Evolutionary conservation across 2,113 vertebrate species (phyloP).

Genomic region (Colinus virginianus): DNA sequence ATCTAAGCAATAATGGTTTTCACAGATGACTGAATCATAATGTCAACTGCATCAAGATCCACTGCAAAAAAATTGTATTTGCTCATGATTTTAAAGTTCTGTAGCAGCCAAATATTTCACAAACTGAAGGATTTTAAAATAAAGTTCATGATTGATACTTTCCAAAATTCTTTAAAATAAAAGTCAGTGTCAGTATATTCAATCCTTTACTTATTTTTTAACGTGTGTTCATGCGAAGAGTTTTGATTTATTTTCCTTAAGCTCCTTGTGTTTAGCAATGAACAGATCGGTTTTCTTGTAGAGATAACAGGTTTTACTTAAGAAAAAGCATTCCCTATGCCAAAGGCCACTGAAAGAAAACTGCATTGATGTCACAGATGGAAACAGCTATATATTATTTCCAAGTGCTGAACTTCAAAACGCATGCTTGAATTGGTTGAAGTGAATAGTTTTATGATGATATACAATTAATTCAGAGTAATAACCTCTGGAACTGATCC

Average conservation of each 20-base stretch:
- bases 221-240: background rate
- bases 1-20: background rate
- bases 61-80: background rate
- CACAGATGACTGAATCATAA: background rate
- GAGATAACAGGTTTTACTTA: constrained; percentile 15
- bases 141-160: background rate
- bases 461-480: background rate
- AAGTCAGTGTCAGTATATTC: background rate
- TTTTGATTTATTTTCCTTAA: constrained; percentile 11
- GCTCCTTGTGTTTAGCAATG: background rate
- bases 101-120: background rate
- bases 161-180: background rate
- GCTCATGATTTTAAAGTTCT: background rate
- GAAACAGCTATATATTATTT: background rate
- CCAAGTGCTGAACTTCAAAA: background rate
- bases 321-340: background rate
- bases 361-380: background rate
- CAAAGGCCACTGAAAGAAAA: background rate
- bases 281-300: background rate
- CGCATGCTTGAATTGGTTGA: background rate
- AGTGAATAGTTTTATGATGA: background rate
- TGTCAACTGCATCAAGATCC: background rate
- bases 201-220: background rate
- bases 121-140: background rate
- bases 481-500: background rate